Conservation (phyloP, 2,888 invertebrate species). For the Nomada ferruginata region DNA sequence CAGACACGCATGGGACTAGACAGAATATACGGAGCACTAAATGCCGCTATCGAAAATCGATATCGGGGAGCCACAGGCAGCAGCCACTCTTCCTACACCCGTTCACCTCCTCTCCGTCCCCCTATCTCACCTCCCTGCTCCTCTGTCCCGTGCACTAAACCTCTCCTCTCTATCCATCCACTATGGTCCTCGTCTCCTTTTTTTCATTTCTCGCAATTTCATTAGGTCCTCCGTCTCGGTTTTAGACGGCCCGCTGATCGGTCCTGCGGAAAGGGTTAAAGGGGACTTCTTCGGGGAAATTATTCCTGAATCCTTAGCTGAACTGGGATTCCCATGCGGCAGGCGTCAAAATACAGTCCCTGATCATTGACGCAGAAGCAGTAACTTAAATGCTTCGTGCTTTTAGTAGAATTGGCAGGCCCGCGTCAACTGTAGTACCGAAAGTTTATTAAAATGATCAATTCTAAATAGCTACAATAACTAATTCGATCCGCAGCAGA, state of each 20-base stretch:
- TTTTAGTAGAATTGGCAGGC: not conserved
- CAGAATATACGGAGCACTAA: conserved; percentile 82
- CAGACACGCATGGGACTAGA: conserved; percentile 79
- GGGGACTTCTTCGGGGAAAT: no score
- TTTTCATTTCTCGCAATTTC: conserved; percentile 48
- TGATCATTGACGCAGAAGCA: no score
- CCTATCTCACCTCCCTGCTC: conserved; percentile 40
- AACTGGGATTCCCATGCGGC: no score
- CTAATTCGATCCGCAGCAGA: no score
- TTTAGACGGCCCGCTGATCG: conserved; percentile 8
- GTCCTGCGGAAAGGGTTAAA: not conserved
- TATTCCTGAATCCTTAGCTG: no score
- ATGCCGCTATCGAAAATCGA: conserved; percentile 83
- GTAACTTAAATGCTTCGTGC: no score
- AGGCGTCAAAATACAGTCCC: no score
- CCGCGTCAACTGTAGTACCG: no score
- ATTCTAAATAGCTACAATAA: no score
- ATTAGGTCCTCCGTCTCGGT: conserved; percentile 26
- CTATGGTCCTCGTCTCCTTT: conserved; percentile 18
- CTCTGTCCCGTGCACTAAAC: conserved; percentile 8
- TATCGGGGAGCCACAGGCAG: conserved; percentile 80
- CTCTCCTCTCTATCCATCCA: conserved; percentile 22
- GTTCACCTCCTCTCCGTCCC: conserved; percentile 41
- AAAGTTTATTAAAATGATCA: no score
- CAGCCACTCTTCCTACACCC: conserved; percentile 76